Base-by-base conservation (phyloP, 2,113 vertebrate genomes). In the Synodontis membranacea region DNA sequence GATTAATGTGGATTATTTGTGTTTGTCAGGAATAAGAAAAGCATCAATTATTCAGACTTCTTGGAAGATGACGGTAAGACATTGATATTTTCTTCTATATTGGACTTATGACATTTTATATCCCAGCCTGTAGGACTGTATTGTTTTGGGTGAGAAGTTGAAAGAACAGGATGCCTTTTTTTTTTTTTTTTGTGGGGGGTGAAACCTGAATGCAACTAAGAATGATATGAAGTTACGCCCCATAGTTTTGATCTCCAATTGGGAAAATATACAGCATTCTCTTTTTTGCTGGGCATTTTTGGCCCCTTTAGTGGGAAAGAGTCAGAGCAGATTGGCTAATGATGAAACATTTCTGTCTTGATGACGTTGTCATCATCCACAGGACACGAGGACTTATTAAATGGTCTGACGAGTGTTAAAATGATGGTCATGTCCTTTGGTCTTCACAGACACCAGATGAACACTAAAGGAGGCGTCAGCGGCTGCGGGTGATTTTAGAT, bases 41-140 rank as follows among this genome's bases (percentile, higher is more conserved):
- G 19, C 75, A 91, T 95, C 15, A 93, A 92, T 88, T 95, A 95
- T 85, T 86, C 88, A 78, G 93, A 94, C 86, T 50, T 82, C 78
- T 89, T 91, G 31, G 93, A 93, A 46, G 92, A 95, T 48, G 91
- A 93, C 94, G 94, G 93, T 94, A 52, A 90, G 46, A 19, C 9
- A 3, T 86, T 70, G 44, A 44, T 46, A 14, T 75, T n/a, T 48
- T 70, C 28, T 11, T 14, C 31, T 10, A 4, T 70, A 3, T 70
- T 70, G 34, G 5, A 68, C 17, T 39, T 39, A 39, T 23, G 39
- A 19, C 2, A 21, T 2, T 70, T 70, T 37, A 39, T 9, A 17
- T 48, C 72, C 25, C 1, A 75, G 39, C 21, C 21, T 74, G 21
- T 70, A 10, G 23, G 21, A 44, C 19, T 74, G 39, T 25, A 11